Evolutionary conservation across 2,797 vertebrate species (phyloP), one percentile per base, ranked within the genome.

Genomic region (Gymnopithys bicolor): DNA sequence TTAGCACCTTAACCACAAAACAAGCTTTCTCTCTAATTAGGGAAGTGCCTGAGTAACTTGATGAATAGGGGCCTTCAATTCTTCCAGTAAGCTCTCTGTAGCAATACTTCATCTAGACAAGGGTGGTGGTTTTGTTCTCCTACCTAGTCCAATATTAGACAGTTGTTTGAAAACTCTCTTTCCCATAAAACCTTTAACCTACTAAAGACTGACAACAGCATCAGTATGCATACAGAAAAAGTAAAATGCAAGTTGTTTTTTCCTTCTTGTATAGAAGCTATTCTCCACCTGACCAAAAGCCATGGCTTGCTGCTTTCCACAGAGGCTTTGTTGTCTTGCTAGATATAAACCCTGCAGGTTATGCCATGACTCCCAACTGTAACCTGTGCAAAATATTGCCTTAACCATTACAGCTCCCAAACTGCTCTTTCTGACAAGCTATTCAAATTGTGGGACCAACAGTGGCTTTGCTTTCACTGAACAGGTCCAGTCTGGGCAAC

Each of bases 381-480:
- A 67, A 51, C 30, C 24, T 48, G 45, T 55, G 52, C 77, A 80
- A 51, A 37, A 52, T 41, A 9, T 49, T 66, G 7, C 33, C 46
- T 58, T 32, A 64, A 62, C 46, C 19, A 39, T 5, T 58, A 41
- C 24, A 53, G 33, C 33, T 63, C 55, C 53, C 70, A 49, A 53
- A 41, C 4, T 3, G 43, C 4, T 52, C 51, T 87, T 35, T 52
- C 75, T 92, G 67, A 8, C 5, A 68, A 83, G 37, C 4, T 22
- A 82, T 97, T 98, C 92, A 97, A 96, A 0, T 89, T 98, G 94
- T 97, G 98, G 5, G 97, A 98, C 37, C 87, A 85, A 55, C 97
- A 86, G 46, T 98, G 98, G 28, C 97, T 96, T 95, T 98, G 97
- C 81, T 98, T 98, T 98, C 98, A 98, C 97, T 97, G 97, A 63